phyloP scores from a whole-genome alignment of 2,113 vertebrate species.

The Ptilonorhynchus violaceus region DNA sequence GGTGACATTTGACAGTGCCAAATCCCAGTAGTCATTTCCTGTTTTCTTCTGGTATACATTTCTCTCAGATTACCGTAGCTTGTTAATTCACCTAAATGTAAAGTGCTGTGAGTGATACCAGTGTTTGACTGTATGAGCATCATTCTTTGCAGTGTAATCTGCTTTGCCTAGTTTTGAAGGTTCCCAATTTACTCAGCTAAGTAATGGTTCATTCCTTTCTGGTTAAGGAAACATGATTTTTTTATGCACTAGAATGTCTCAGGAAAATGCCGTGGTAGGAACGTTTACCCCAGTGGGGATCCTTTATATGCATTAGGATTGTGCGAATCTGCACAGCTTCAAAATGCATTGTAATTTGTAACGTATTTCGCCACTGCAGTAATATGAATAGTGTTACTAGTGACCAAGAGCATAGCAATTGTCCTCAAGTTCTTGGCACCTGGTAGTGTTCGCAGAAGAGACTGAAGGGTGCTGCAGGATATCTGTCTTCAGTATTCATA shows the following conservation, averaged over 20 bases:
- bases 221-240: not conserved
- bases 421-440: not conserved
- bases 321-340: not conserved
- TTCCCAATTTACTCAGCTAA: not conserved
- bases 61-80: not conserved
- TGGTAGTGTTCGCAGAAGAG: not conserved
- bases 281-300: not conserved
- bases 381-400: not conserved
- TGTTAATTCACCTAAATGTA: not conserved
- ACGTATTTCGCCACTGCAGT: not conserved
- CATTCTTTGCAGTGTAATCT: not conserved
- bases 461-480: not conserved
- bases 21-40: slow-evolving; percentile 51
- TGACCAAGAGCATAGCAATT: rapidly evolving
- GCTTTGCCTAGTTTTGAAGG: not conserved
- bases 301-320: not conserved
- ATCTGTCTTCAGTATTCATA: not conserved
- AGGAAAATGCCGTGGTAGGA: not conserved
- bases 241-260: not conserved
- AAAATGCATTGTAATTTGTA: not conserved
- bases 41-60: slow-evolving; percentile 50
- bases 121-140: not conserved
- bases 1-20: slow-evolving; percentile 41
- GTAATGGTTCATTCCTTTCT: not conserved
- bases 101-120: not conserved